Evolutionary conservation across 1,140 invertebrate species (phyloP).

Genomic region (Tetraneura akinire): DNA sequence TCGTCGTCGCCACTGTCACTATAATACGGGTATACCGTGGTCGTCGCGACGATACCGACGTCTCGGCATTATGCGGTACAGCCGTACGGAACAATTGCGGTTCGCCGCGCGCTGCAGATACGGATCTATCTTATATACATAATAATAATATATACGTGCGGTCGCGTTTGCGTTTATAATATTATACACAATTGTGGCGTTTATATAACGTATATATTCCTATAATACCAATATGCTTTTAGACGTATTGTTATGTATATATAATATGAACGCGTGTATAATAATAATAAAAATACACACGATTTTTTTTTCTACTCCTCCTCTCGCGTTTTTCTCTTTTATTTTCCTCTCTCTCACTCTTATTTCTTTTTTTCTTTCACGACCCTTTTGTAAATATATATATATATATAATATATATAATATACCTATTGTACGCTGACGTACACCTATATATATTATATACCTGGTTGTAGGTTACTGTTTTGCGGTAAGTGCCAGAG

Average conservation of each 20-base stretch:
- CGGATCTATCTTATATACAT: background rate
- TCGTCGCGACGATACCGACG: background rate
- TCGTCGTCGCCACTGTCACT: background rate
- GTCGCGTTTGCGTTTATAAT: too few relatives aligned
- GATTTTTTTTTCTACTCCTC: conserved; percentile 3
- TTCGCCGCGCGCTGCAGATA: background rate
- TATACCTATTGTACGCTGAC: conserved; percentile 1
- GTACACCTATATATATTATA: background rate
- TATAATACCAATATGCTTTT: background rate
- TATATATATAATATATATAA: too few relatives aligned
- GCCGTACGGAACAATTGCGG: background rate
- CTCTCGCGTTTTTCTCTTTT: background rate
- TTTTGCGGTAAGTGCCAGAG: too few relatives aligned
- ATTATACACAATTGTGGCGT: conserved; percentile 20
- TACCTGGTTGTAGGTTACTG: background rate
- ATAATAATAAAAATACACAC: background rate
- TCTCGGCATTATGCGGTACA: background rate
- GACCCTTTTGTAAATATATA: conserved; percentile 8
- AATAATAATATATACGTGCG: background rate
- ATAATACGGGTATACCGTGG: too few relatives aligned
- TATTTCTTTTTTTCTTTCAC: background rate
- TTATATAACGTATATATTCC: too few relatives aligned
- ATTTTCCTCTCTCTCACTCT: background rate
- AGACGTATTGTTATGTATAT: conserved; percentile 28
- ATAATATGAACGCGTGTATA: background rate